Evolutionary conservation across 2,888 invertebrate species (phyloP), one percentile per base, ranked within the genome.

Genomic region (Tinea pellionella): DNA sequence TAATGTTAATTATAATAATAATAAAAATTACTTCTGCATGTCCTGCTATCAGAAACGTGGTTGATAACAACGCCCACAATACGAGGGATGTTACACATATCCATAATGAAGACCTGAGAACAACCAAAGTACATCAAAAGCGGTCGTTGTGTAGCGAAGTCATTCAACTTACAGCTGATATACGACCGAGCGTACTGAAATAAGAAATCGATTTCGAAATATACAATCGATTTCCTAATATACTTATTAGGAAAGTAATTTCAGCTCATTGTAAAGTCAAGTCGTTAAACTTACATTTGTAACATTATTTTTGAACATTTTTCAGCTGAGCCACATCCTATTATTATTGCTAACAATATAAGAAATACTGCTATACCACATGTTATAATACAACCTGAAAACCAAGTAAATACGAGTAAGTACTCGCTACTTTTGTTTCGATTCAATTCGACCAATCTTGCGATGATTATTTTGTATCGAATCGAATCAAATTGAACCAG

Each of bases 21-120:
- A 24, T 24, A 24, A 24, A 6, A 8, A 41, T 70, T 74, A 88
- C 89, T 77, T 92, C 90, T 13, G 90, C 90, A 69, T 93, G 92
- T 15, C 90, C 91, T 13, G 92, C 90, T 59, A 91, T 72, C 30
- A 91, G 78, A 63, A 92, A 89, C 11, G 89, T 76, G 11, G 83
- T 77, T 59, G 90, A 86, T 63, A 91, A 85, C 63, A 90, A 75
- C 32, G 77, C 69, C 92, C 92, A 93, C 59, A 92, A 74, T 61
- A 88, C 73, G 12, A 91, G 75, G 19, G 92, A 90, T 47, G 89
- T 73, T 60, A 91, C 66, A 68, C 90, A 89, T 66, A 90, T 80
- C 74, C 90, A 81, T 56, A 89, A 75, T 2, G 90, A 82, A 51
- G 89, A 89, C 59, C 90, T 90, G 78, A 2, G 57, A 58, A 41